Base-by-base conservation (phyloP, 2,113 vertebrate genomes). In the Pluvianellus socialis region DNA sequence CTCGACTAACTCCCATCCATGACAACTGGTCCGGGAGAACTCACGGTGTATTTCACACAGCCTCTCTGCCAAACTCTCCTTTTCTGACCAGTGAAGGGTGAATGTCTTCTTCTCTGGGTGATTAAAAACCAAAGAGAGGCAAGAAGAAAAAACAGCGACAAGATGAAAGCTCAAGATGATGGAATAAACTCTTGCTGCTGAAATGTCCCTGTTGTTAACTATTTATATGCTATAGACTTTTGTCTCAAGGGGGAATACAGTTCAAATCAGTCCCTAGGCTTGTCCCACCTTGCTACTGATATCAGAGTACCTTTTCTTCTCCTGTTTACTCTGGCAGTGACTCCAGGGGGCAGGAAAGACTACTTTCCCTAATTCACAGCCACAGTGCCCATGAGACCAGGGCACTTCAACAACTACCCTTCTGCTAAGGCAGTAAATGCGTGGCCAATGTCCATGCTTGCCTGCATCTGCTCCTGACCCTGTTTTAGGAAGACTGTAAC, bases 1-100 rank as follows among this genome's bases (percentile, higher is more conserved):
- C 50, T 88, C 5, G 7, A 63, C 47, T 91, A 47, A 59, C 18
- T 95, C n/a, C 26, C 26, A 58, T 42, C 70, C 10, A 2, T 8
- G 19, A 53, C 33, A 63, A n/a, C 15, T 40, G 27, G 20, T 63
- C 67, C 23, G 2, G 15, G 38, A 92, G 45, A 66, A 40, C 15
- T 71, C 32, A 14, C 0, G 0, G 18, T 7, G 7, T 2, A 40
- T 86, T 70, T 79, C 30, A 40, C 12, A 44, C 18, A 50, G 6
- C 4, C 7, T 5, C 9, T 63, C 35, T 68, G 58, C 40, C 63
- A 80, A 73, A 49, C 20, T 58, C 19, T 49, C n/a, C 6, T 44
- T 56, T 45, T 74, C 85, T 74, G 52, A 86, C 9, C 52, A 82
- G 14, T 56, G 76, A 65, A 68, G 59, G 16, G 30, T 75, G 79